These are phyloP conservation scores for Amblyraja radiata DNA, from an alignment of 2,797 vertebrate species.

Conservation along the genomic window DNA sequence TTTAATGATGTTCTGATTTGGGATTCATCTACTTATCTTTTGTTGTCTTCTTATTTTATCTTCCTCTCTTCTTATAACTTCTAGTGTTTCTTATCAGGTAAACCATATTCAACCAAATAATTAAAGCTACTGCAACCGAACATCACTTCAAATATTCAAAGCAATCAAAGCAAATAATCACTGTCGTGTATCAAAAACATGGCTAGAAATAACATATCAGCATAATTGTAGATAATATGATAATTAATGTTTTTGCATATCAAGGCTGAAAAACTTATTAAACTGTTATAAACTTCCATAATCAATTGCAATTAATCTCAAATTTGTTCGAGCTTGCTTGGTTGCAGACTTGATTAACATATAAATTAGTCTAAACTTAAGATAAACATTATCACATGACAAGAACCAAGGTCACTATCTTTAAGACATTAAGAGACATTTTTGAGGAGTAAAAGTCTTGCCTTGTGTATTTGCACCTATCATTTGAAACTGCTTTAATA, in stretches of 20 bases:
- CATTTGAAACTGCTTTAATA: background rate
- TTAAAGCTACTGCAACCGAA: background rate
- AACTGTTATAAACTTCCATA: background rate
- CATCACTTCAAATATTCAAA: background rate
- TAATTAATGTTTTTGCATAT: background rate
- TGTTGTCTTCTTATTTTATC: background rate
- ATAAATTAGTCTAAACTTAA: background rate
- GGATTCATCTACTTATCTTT: background rate
- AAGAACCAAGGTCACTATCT: background rate
- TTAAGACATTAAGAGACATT: background rate
- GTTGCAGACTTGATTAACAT: background rate
- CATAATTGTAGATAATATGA: background rate
- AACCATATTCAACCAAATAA: background rate
- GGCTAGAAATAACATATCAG: background rate
- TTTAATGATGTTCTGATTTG: background rate
- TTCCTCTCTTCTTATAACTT: background rate
- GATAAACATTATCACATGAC: background rate
- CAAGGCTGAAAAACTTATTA: background rate
- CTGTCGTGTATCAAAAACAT: background rate
- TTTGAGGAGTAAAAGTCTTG: background rate
- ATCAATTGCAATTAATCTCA: background rate
- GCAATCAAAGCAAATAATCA: background rate
- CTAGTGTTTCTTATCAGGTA: background rate
- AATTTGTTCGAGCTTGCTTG: background rate
- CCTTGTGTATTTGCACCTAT: background rate